Evolutionary conservation across 2,113 vertebrate genomes (phyloP).

Genomic region (Pollachius pollachius): DNA sequence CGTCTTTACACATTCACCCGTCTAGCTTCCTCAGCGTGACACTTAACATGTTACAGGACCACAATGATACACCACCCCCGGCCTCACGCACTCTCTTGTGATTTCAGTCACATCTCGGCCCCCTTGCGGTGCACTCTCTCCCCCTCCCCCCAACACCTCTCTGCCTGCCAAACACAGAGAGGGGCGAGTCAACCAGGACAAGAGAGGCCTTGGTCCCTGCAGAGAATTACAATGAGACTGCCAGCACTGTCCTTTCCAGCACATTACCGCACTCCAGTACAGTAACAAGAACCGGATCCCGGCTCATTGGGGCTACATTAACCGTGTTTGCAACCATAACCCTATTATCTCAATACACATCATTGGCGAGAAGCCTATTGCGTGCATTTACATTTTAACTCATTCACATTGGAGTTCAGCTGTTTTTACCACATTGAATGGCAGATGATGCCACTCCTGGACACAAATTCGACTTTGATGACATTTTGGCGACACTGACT

Average conservation of each 20-base stretch:
- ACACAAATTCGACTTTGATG: no score
- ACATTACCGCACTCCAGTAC: conserved; percentile 38
- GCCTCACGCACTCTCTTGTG: conserved; percentile 65
- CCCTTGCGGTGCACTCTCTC: conserved; percentile 47
- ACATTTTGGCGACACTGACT: no score
- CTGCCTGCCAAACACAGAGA: conserved; percentile 68
- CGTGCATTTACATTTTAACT: no score
- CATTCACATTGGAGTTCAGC: no score
- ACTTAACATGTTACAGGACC: conserved; percentile 46
- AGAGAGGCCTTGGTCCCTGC: conserved; percentile 56
- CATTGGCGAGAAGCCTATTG: no score
- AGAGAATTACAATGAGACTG: conserved; percentile 73
- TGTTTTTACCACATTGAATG: no score
- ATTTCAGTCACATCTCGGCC: conserved; percentile 72
- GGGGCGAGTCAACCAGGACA: conserved; percentile 60
- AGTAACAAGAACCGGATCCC: conserved; percentile 30
- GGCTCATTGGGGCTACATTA: neutral
- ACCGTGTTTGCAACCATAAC: neutral
- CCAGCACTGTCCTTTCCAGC: conserved; percentile 43
- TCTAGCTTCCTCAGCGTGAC: conserved; percentile 40
- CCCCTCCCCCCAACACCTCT: conserved; percentile 52
- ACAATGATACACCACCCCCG: conserved; percentile 52
- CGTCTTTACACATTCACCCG: conserved; percentile 14
- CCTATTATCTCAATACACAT: no score
- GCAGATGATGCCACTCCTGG: no score